Percentiles rank a stretch among this genome's conserved stretches.
Evolutionary conservation across 1,140 invertebrate genomes (phyloP).

Genomic region (Cyclargus thomasi): DNA sequence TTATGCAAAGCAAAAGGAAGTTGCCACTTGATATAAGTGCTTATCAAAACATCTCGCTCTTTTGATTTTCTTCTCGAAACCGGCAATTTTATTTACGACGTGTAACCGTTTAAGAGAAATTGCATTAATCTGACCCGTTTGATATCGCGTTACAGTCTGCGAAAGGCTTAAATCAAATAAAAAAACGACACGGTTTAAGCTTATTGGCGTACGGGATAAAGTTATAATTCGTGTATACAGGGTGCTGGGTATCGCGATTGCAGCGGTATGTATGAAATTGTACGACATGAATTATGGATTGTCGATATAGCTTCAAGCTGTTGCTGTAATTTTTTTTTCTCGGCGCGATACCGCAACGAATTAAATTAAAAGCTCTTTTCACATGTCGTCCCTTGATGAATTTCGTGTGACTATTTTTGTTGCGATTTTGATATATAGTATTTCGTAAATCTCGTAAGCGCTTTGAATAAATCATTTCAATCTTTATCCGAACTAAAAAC

Average conservation of each 20-base stretch:
- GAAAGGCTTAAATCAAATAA: constrained; percentile 35
- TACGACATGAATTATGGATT: constrained; percentile 75
- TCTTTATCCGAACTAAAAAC: too few relatives aligned
- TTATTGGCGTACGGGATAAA: constrained; percentile 36
- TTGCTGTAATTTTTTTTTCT: constrained; percentile 69
- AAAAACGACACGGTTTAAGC: constrained; percentile 34
- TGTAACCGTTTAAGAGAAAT: constrained; percentile 74
- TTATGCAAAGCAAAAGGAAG: constrained; percentile 3
- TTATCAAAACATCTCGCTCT: constrained; percentile 28
- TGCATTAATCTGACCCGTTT: constrained; percentile 73
- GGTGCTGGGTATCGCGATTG: constrained; percentile 35
- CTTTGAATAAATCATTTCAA: too few relatives aligned
- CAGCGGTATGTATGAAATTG: constrained; percentile 67
- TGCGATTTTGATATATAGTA: neutral
- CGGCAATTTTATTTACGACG: constrained; percentile 74
- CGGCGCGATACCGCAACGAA: constrained; percentile 70
- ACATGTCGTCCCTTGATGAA: constrained; percentile 71
- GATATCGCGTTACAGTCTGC: constrained; percentile 67
- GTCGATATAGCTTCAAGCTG: constrained; percentile 74
- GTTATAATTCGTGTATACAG: constrained; percentile 38
- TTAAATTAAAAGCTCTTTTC: constrained; percentile 75
- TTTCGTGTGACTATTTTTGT: constrained; percentile 41
- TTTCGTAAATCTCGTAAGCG: neutral
- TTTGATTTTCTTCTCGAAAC: constrained; percentile 45
- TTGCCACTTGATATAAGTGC: constrained; percentile 16